Evolutionary conservation across 1,140 invertebrate species (phyloP).

Genomic region (Tyrophagus putrescentiae): DNA sequence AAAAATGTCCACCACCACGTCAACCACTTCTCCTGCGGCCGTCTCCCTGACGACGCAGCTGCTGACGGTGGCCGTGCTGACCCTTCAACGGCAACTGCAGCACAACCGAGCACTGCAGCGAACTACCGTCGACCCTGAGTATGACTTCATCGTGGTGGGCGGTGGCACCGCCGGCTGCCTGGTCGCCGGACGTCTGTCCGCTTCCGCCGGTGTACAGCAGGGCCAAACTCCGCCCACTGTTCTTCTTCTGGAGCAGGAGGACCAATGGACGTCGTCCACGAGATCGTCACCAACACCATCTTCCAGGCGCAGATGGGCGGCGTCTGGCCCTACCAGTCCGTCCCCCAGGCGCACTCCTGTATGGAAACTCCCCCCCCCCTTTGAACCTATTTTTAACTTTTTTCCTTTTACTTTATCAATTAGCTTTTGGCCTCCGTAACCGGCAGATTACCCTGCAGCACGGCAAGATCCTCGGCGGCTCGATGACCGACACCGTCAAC

Average conservation of each 20-base stretch:
- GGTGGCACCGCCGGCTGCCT: conserved; percentile 29
- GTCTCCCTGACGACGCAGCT: conserved; percentile 2
- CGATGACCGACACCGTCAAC: conserved; percentile 88
- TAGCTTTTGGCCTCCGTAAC: too few species aligned
- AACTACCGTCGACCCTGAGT: background rate
- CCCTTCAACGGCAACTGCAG: background rate
- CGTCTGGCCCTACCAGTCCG: conserved; percentile 83
- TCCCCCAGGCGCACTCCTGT: conserved; percentile 72
- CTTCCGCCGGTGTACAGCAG: conserved; percentile 21
- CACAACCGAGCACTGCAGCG: background rate
- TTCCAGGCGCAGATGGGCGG: conserved; percentile 64
- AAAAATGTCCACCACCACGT: too few species aligned
- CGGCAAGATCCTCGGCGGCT: conserved; percentile 62
- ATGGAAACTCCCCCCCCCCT: too few species aligned
- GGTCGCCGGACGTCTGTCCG: conserved; percentile 29
- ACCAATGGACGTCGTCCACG: conserved; percentile 21
- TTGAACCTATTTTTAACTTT: too few species aligned
- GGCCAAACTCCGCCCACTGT: too few species aligned
- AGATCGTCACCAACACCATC: conserved; percentile 54
- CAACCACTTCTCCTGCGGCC: too few species aligned
- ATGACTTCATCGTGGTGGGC: conserved; percentile 26
- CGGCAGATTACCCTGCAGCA: too few species aligned
- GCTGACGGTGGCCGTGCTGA: background rate
- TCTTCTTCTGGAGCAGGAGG: conserved; percentile 31
- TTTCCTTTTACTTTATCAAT: too few species aligned